Conservation (phyloP, 2,113 vertebrate genomes). For the Phyllostomus discolor region DNA sequence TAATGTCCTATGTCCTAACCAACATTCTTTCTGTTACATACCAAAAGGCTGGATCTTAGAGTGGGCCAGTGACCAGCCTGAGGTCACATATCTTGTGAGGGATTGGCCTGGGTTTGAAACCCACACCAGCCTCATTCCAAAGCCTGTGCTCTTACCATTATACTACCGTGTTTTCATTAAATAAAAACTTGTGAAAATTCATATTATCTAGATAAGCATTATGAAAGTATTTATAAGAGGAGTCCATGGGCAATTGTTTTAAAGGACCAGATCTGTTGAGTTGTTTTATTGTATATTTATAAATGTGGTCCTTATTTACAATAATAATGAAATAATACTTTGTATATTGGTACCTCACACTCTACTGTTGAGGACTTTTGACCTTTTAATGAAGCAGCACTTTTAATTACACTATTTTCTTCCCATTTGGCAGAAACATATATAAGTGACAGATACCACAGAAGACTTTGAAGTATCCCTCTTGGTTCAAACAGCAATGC, state of each 20-base stretch:
- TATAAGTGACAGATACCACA: background rate
- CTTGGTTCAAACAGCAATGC: background rate
- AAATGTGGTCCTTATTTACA: background rate
- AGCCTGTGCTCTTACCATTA: background rate
- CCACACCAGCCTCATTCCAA: background rate
- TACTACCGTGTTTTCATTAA: background rate
- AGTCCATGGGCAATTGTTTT: background rate
- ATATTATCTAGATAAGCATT: background rate
- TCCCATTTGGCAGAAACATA: background rate
- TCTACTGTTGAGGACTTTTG: background rate
- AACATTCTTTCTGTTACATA: background rate
- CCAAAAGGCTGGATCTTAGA: background rate
- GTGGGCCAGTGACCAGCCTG: background rate
- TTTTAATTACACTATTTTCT: background rate
- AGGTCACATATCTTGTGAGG: background rate
- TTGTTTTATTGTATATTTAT: background rate
- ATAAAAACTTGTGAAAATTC: background rate
- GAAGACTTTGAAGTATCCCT: background rate
- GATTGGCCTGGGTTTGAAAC: background rate
- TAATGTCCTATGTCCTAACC: background rate
- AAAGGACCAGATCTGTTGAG: background rate
- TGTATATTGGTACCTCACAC: background rate
- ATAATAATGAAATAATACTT: background rate
- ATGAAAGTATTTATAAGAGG: background rate
- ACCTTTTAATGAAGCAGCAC: background rate